Evolutionary conservation across 1,140 invertebrate species (phyloP), one percentile per base, ranked within the genome.

Genomic region (Ruditapes philippinarum): DNA sequence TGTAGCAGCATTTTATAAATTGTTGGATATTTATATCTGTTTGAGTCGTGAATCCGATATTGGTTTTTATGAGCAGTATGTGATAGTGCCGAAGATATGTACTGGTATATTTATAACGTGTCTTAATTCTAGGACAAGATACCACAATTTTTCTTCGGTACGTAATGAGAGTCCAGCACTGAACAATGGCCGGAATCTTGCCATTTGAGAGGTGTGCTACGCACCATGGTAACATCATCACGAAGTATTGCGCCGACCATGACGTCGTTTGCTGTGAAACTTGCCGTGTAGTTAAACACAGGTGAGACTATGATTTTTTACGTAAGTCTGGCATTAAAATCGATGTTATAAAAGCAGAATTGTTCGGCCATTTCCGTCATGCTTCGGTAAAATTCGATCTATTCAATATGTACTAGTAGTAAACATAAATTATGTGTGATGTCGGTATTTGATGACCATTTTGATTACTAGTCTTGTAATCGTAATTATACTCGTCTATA

Each of bases 231-330:
- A 70, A 70, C 38, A 28, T 38, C 28, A 33, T 70, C 7, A 70
- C 36, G 65, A 70, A 70, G 38, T 70, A 70, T n/a, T 70, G 65
- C n/a, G 65, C 65, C 33, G 33, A 70, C 22, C 65, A 70, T 40
- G 36, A 70, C 33, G 65, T 70, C 19, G 36, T 70, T 12, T 70
- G 65, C 36, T 70, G 65, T 17, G 65, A 70, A 17, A 70, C 65
- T 4, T 70, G 65, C 28, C 36, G 38, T 40, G 65, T 70, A 2
- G 65, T 70, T 4, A 70, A 33, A 40, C 65, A 70, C n/a, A 70
- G 65, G 65, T 70, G 28, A 70, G 54, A n/a, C n/a, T n/a, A n/a
- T n/a, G n/a, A n/a, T n/a, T n/a, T n/a, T n/a, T n/a, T n/a, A n/a
- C n/a, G n/a, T n/a, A n/a, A n/a, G n/a, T n/a, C n/a, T n/a, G n/a